phyloP scores from a whole-genome alignment of 2,113 vertebrate species.

The Corvus cornix region DNA sequence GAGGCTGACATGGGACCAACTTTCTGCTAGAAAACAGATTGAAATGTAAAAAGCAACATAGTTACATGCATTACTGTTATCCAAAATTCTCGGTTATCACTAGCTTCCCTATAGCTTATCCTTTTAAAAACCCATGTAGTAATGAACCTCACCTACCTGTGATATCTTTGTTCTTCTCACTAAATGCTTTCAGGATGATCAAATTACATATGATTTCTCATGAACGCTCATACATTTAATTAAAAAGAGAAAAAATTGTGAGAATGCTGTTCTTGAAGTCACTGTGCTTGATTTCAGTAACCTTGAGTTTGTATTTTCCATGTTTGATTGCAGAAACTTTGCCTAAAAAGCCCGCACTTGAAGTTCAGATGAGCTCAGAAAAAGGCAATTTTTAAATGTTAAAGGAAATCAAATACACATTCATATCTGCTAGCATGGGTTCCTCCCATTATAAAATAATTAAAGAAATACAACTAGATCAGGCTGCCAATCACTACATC shows the following conservation, averaged over 20 bases:
- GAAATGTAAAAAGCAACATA: background rate
- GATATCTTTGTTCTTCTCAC: background rate
- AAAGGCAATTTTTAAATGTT: background rate
- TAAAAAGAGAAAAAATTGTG: background rate
- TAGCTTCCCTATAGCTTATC: background rate
- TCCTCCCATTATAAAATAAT: background rate
- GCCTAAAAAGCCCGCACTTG: background rate
- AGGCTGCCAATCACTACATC: background rate
- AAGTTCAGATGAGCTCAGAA: background rate
- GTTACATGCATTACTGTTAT: background rate
- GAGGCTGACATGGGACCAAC: background rate
- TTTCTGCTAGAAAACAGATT: background rate
- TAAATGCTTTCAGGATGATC: background rate
- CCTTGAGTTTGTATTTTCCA: background rate
- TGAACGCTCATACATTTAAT: background rate
- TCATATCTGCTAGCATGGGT: background rate
- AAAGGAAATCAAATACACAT: background rate
- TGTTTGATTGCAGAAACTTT: background rate
- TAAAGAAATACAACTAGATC: background rate
- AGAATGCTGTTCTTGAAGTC: background rate
- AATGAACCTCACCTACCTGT: background rate
- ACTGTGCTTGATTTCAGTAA: background rate
- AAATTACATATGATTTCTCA: background rate
- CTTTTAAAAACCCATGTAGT: background rate
- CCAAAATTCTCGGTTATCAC: background rate